phyloP scores from a whole-genome alignment of 2,888 invertebrate genomes.

The Teinopalpus imperialis region DNA sequence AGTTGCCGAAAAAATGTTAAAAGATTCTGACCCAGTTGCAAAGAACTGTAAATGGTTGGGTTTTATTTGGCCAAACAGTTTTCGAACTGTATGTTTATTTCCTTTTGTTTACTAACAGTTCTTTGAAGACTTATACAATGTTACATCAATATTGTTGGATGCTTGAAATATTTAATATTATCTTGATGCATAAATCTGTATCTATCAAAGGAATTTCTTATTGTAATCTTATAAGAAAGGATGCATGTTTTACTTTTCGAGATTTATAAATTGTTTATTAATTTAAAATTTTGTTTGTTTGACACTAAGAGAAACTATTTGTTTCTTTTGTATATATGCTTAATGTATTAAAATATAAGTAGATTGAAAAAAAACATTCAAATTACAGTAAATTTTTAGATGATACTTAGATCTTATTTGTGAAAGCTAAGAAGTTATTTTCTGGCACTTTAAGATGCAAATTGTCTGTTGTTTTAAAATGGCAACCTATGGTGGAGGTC shows the following conservation, averaged over 20 bases:
- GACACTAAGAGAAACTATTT: too few relatives aligned
- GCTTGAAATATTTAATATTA: background rate
- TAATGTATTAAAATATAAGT: too few relatives aligned
- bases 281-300: too few relatives aligned
- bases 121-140: slow-evolving; percentile 9
- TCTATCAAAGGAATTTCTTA: background rate
- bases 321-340: too few relatives aligned
- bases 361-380: too few relatives aligned
- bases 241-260: background rate
- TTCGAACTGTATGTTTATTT: slow-evolving; percentile 23
- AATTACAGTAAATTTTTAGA: too few relatives aligned
- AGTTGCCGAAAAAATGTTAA: slow-evolving; percentile 63
- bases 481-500: too few relatives aligned
- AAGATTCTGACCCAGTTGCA: slow-evolving; percentile 50
- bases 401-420: too few relatives aligned
- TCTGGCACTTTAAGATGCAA: too few relatives aligned
- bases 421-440: too few relatives aligned
- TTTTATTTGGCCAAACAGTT: slow-evolving; percentile 20
- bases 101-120: slow-evolving; percentile 37
- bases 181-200: background rate
- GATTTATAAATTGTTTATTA: too few relatives aligned
- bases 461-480: too few relatives aligned
- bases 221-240: background rate
- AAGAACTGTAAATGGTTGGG: slow-evolving; percentile 21
- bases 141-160: background rate